phyloP scores from a whole-genome alignment of 2,888 invertebrate species.

The Gastracanthus pulcherrimus region DNA sequence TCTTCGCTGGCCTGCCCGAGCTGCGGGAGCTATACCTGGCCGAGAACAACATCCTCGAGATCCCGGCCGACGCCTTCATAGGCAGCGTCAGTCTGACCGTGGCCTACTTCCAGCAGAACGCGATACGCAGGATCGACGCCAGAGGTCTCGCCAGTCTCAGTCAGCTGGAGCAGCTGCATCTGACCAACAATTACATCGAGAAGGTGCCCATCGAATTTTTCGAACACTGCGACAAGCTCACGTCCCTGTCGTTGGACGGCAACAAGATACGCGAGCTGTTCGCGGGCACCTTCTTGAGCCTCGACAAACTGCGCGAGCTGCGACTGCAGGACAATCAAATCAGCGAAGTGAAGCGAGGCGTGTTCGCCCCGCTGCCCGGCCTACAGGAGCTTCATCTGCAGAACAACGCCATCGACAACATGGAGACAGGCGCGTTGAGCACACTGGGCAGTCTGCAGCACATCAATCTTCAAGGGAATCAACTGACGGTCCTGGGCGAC shows the following conservation, averaged over 20 bases:
- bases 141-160: constrained; percentile 86
- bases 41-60: constrained; percentile 92
- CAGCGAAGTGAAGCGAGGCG: constrained; percentile 85
- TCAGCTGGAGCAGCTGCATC: constrained; percentile 89
- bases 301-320: constrained; percentile 87
- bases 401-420: constrained; percentile 88
- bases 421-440: constrained; percentile 90
- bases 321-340: constrained; percentile 92
- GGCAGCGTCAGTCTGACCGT: constrained; percentile 87
- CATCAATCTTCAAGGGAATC: constrained; percentile 92
- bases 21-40: constrained; percentile 90
- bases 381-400: constrained; percentile 92
- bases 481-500: constrained; percentile 86
- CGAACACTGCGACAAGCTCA: constrained; percentile 86
- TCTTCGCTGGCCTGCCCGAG: constrained; percentile 88
- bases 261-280: constrained; percentile 90
- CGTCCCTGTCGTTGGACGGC: constrained; percentile 91
- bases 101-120: constrained; percentile 92
- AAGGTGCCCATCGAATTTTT: constrained; percentile 88
- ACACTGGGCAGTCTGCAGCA: constrained; percentile 89
- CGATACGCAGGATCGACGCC: constrained; percentile 87
- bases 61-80: constrained; percentile 88
- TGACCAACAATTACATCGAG: constrained; percentile 92
- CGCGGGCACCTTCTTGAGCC: constrained; percentile 87
- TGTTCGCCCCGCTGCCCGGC: constrained; percentile 89